phyloP scores from a whole-genome alignment of 2,113 vertebrate species.

The Cheirogaleus medius region DNA sequence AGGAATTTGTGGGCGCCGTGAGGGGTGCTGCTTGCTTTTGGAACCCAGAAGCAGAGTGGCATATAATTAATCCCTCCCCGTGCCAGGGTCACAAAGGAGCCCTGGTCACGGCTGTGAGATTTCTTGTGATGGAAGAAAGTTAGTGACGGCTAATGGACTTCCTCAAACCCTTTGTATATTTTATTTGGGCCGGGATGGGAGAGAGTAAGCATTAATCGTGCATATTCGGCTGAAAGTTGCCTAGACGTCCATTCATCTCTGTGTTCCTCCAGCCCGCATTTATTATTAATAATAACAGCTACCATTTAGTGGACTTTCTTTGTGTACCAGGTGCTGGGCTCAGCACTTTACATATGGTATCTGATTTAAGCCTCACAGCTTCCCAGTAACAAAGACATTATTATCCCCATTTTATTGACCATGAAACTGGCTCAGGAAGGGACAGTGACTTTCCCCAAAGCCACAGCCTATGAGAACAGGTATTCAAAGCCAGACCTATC shows the following conservation, averaged over 20 bases:
- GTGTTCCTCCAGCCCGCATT: constrained; percentile 29
- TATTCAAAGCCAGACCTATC: background rate
- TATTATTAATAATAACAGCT: constrained; percentile 65
- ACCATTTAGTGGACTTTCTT: background rate
- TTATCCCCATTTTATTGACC: background rate
- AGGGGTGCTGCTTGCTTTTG: background rate
- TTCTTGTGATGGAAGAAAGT: constrained; percentile 4
- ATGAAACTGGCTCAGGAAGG: background rate
- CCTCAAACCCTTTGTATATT: background rate
- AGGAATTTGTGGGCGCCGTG: fast-evolving
- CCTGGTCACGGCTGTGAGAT: background rate
- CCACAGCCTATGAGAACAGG: background rate
- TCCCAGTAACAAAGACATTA: background rate
- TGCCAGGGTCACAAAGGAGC: background rate
- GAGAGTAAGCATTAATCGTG: background rate
- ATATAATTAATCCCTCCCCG: background rate
- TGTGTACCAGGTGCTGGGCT: background rate
- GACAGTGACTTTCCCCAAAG: background rate
- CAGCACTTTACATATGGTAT: background rate
- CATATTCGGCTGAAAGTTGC: constrained; percentile 7
- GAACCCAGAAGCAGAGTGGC: background rate
- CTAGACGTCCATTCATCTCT: constrained; percentile 16
- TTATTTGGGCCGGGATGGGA: background rate
- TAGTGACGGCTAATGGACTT: background rate
- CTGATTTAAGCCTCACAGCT: background rate